A percentile compares a stretch with the other conserved stretches of the same genome.
These are phyloP conservation scores for Sceloporus undulatus DNA, from an alignment of 2,113 vertebrate species.

Conservation along the genomic window DNA sequence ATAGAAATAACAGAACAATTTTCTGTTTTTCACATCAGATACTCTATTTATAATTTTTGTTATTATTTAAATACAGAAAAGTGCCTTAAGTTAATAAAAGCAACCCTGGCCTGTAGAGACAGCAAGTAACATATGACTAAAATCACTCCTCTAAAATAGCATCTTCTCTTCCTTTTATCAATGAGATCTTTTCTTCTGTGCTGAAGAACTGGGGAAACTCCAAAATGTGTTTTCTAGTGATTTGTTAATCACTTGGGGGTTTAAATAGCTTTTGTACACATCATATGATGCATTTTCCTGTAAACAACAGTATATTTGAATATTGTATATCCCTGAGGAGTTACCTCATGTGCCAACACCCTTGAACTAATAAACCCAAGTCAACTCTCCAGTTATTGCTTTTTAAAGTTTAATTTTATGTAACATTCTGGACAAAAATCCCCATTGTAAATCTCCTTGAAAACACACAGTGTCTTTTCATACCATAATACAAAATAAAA, in stretches of 20 bases:
- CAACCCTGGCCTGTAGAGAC: neutral
- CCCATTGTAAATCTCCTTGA: conserved; percentile 21
- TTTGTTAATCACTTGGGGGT: conserved; percentile 30
- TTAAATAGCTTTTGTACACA: neutral
- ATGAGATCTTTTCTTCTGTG: conserved; percentile 25
- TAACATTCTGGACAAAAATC: conserved; percentile 36
- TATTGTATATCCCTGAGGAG: neutral
- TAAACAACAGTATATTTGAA: conserved; percentile 19
- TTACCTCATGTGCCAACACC: neutral
- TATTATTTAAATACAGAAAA: neutral
- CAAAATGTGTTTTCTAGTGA: neutral
- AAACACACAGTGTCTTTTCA: conserved; percentile 12
- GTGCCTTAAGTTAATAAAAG: neutral
- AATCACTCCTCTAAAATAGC: conserved; percentile 35
- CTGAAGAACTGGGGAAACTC: conserved; percentile 14
- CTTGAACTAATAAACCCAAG: conserved; percentile 50
- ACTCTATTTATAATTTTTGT: neutral
- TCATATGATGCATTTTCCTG: neutral
- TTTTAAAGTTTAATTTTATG: conserved; percentile 35
- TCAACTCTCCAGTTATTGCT: conserved; percentile 40
- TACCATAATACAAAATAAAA: conserved; percentile 30
- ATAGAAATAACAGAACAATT: neutral
- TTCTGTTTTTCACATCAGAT: neutral
- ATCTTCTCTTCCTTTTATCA: neutral
- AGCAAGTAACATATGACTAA: conserved; percentile 29